Base-by-base conservation (phyloP, 2,113 vertebrate species). In the Psammodynastes pulverulentus region DNA sequence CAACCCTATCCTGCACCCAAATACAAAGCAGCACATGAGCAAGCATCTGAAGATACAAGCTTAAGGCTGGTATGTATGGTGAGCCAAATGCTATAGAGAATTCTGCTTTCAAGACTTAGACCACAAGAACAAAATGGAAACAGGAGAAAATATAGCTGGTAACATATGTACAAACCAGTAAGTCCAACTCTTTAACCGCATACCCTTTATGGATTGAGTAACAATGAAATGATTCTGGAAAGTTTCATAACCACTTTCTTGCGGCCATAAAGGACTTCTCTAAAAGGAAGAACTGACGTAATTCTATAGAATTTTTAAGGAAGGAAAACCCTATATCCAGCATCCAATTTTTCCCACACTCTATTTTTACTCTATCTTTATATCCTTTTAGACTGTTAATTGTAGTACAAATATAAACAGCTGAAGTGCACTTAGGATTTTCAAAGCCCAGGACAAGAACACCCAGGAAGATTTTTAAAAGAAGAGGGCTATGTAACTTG, bases 101-200 rank as follows among this genome's bases (percentile, higher is more conserved):
- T 56, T 89, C 94, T 91, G 89, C 67, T 92, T n/a, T 92, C 86
- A 39, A 0, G 1, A 45, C 48, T 43, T 56, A 26, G 91, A 89
- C 91, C 91, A 92, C 91, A 89, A 0, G 90, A 26, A 49, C 19
- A 62, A 93, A 91, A 84, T 95, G 93, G 84, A 88, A 93, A 94
- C 94, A 58, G 92, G 72, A 95, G 85, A 94, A 96, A 97, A 94
- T 92, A 87, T 88, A 94, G 92, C 92, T 93, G 90, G 88, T 93
- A 94, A 88, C 92, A 88, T 87, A 95, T 95, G 94, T 90, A 92
- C 43, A 95, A 94, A 91, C 92, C 94, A 45, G 91, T 52, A 93
- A 95, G 95, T 94, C 95, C 95, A 88, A 95, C 95, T 91, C 43
- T 92, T 87, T 92, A 93, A 95, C 92, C 93, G 89, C 67, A 79